Evolutionary conservation across 2,113 vertebrate species (phyloP).

Genomic region (Etheostoma cragini): DNA sequence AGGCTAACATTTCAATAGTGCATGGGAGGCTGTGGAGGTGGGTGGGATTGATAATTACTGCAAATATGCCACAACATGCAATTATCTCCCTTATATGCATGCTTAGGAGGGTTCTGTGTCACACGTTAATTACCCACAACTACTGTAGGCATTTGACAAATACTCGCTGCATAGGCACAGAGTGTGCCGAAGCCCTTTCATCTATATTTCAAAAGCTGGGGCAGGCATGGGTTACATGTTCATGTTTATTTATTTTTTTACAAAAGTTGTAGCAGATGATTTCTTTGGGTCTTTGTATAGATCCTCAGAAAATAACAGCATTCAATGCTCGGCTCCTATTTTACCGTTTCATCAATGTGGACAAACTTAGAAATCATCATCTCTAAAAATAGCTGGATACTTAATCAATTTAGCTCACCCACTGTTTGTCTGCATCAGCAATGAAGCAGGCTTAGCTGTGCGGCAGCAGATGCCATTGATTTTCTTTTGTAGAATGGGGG

Average conservation of each 20-base stretch:
- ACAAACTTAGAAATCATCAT: conserved; percentile 72
- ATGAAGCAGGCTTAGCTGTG: conserved; percentile 56
- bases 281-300: conserved; percentile 1
- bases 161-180: conserved; percentile 33
- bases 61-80: conserved; percentile 66
- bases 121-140: conserved; percentile 67
- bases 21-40: conserved; percentile 50
- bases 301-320: not conserved
- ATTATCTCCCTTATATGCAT: conserved; percentile 58
- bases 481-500: conserved; percentile 56
- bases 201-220: conserved; percentile 45
- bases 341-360: conserved; percentile 55
- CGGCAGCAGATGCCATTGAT: conserved; percentile 78
- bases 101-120: conserved; percentile 63
- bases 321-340: conserved; percentile 10
- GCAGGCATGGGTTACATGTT: conserved; percentile 23
- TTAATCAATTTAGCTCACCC: conserved; percentile 81
- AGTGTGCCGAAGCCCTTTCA: conserved; percentile 43
- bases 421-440: conserved; percentile 74
- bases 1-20: conserved; percentile 70
- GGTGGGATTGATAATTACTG: conserved; percentile 57
- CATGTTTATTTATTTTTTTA: conserved; percentile 40
- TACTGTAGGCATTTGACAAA: conserved; percentile 62
- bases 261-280: conserved; percentile 7
- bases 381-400: conserved; percentile 77